Evolutionary conservation across 1,140 invertebrate genomes (phyloP), one percentile per base, ranked within the genome.

Genomic region (Dreissena rostriformis): DNA sequence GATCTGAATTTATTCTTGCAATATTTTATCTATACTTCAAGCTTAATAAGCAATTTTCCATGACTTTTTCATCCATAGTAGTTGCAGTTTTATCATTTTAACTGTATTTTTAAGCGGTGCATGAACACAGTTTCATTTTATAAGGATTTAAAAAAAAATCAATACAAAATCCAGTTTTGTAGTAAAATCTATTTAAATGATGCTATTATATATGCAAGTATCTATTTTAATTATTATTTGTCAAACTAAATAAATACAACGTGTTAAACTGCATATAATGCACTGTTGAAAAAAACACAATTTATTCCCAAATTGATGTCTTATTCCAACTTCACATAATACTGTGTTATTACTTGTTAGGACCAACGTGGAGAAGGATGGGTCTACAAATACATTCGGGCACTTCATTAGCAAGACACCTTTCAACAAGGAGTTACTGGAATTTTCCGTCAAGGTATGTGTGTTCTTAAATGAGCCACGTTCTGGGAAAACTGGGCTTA

Each of bases 341-440:
- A n/a, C n/a, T n/a, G n/a, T n/a, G n/a, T n/a, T n/a, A n/a, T 57
- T 57, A 12, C 19, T 57, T 57, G 19, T 57, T 61, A 19, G 22
- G 57, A 61, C 29, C 49, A 22, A 22, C 49, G 19, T 49, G 14
- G 17, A n/a, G 6, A 29, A 49, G 51, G 51, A 71, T 29, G 22
- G 29, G 39, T 28, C 75, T 6, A 66, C 76, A 15, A 67, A 83
- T 14, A 71, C 72, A 12, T 88, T 72, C 68, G 85, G 80, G 5
- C 77, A 85, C 29, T 90, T 71, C 67, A 78, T 90, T 57, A 86
- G 84, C 28, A 90, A 90, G 57, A 87, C 87, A 14, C 86, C 89
- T 0, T 71, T 90, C 71, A 86, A 84, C 55, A 71, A 74, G 19
- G 26, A 87, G 11, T 26, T 86, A 72, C 73, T 80, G 0, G 86